A percentile compares a stretch with the other conserved stretches of the same genome.
These are phyloP conservation scores for Columbina picui DNA, from an alignment of 2,113 vertebrate species.

Conservation along the genomic window DNA sequence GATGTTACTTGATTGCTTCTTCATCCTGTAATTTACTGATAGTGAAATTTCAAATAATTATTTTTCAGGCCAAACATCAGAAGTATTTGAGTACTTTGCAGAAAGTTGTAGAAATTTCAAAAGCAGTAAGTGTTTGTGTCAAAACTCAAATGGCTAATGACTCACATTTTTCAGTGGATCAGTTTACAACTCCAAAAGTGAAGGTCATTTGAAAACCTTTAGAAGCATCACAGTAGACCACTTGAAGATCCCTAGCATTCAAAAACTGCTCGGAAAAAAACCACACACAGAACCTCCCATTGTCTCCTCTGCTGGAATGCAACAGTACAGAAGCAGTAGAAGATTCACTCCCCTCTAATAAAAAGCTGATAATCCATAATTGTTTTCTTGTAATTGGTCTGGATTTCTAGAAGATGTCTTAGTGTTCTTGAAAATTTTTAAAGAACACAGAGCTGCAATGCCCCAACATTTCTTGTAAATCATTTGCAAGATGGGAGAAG, in stretches of 20 bases:
- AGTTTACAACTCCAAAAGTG: neutral
- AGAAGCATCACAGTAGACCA: neutral
- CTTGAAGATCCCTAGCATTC: neutral
- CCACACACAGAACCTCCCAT: accelerated
- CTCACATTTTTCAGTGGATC: neutral
- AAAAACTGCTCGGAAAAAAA: neutral
- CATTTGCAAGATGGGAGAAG: neutral
- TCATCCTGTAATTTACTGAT: neutral
- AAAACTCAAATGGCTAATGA: neutral
- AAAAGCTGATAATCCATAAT: neutral
- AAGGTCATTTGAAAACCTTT: neutral
- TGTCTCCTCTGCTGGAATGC: neutral
- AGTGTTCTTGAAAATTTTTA: neutral
- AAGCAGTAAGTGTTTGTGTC: neutral
- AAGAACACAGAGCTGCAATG: neutral
- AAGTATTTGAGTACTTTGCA: neutral
- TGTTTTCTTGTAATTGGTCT: neutral
- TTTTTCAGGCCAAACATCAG: neutral
- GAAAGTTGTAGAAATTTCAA: neutral
- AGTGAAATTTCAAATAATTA: neutral
- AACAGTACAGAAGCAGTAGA: neutral
- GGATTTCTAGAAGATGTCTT: neutral
- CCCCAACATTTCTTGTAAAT: neutral
- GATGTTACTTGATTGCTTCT: neutral
- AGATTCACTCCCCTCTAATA: neutral